Evolutionary conservation across 2,888 invertebrate species (phyloP), one percentile per base, ranked within the genome.

Genomic region (Arctia plantaginis): DNA sequence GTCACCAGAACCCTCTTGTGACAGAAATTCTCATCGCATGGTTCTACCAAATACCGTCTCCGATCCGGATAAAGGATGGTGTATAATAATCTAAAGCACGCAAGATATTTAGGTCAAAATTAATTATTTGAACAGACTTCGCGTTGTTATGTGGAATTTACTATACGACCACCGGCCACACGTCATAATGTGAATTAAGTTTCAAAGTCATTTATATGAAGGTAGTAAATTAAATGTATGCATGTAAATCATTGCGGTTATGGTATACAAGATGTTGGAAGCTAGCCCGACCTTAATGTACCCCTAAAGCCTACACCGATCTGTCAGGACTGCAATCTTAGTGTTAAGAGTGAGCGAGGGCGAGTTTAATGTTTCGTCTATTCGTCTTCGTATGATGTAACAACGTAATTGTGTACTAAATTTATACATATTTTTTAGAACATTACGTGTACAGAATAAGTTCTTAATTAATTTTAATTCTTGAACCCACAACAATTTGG

Each of bases 181-280:
- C 70, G 89, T 91, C 92, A 92, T 91, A 92, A 90, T 90, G 86
- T 88, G 73, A 76, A 76, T 73, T 70, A 76, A 55, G 86, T 87
- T 81, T 88, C 88, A 82, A 85, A 88, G 88, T 89, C 88, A 90
- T 90, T 91, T 91, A 90, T 89, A 89, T 90, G 88, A 87, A 80
- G 79, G 87, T 86, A 91, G 91, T 94, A 94, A 93, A 93, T 93
- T 93, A 90, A 92, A 90, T 88, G 89, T 90, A 86, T 89, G 89
- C 88, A 84, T n/a, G n/a, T n/a, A n/a, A n/a, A n/a, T n/a, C 76
- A 80, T 80, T 81, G 84, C 74, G 79, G 83, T 86, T 83, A 84
- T 86, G 82, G 80, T 88, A 88, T 93, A 94, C 94, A 94, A 94
- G 94, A 93, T 86, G 91, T 92, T 94, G 94, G 94, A 93, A 91